Evolutionary conservation across 2,113 vertebrate genomes (phyloP).

Genomic region (Hydrolagus affinis): DNA sequence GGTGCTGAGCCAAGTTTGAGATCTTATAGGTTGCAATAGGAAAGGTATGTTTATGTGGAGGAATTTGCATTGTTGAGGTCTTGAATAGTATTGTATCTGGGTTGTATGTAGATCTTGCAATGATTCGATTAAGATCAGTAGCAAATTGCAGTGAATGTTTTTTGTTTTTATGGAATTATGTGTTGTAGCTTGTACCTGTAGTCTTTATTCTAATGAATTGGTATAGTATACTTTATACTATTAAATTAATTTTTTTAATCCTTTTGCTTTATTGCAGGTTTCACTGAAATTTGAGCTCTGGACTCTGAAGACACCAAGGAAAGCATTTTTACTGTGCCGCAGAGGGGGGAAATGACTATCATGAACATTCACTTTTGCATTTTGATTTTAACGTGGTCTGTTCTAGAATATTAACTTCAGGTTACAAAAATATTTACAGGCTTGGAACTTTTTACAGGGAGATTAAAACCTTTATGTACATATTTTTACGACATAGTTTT

Average conservation of each 20-base stretch:
- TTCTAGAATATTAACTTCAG: conserved; percentile 13
- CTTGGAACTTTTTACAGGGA: neutral
- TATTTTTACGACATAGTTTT: conserved; percentile 4
- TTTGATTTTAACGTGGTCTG: neutral
- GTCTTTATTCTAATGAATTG: neutral
- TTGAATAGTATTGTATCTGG: no score
- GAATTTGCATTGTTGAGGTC: no score
- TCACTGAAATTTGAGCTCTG: neutral
- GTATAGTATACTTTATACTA: neutral
- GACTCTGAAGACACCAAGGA: neutral
- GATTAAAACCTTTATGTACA: neutral
- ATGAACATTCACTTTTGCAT: neutral
- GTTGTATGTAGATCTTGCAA: no score
- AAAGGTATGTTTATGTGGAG: no score
- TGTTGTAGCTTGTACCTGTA: neutral
- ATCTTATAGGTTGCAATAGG: no score
- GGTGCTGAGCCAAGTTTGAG: no score
- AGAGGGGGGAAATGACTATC: neutral
- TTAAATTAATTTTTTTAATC: neutral
- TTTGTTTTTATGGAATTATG: neutral
- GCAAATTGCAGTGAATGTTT: no score
- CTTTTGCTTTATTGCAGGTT: conserved; percentile 26
- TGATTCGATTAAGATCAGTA: no score
- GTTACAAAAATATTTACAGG: neutral
- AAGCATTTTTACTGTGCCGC: conserved; percentile 5